Percentiles rank a stretch among this genome's conserved stretches.
These are phyloP conservation scores for Pelecanoides urinatrix DNA, from an alignment of 2,113 vertebrate genomes.

Conservation along the genomic window DNA sequence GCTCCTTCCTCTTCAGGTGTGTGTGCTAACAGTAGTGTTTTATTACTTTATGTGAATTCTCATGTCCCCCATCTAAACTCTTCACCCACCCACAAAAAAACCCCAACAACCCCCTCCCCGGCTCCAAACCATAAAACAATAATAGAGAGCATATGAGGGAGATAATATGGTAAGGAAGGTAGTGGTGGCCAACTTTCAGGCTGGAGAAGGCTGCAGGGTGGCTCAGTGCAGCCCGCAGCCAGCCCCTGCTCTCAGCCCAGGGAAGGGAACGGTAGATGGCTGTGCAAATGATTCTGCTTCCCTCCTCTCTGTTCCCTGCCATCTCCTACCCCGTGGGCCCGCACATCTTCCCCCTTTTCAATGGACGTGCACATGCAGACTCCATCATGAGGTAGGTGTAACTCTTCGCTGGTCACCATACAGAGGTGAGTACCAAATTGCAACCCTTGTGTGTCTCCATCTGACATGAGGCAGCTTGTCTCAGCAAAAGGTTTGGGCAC, in stretches of 20 bases:
- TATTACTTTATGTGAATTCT: neutral
- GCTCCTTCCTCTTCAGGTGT: neutral
- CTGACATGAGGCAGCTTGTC: neutral
- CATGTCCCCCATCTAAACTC: neutral
- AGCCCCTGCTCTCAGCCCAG: neutral
- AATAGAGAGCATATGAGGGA: neutral
- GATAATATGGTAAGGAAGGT: neutral
- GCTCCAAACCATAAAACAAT: neutral
- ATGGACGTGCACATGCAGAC: rapidly evolving
- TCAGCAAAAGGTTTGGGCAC: neutral
- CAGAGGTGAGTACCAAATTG: neutral
- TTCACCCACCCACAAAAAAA: neutral
- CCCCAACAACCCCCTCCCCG: too few relatives aligned
- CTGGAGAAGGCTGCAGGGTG: neutral
- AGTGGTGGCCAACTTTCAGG: neutral
- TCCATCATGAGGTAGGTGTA: neutral
- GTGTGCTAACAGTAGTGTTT: neutral
- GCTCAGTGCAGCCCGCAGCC: neutral
- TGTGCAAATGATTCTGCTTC: neutral
- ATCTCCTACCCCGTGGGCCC: neutral
- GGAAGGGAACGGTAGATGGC: too few relatives aligned
- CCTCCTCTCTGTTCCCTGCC: neutral
- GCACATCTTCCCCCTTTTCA: neutral
- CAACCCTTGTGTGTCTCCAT: neutral
- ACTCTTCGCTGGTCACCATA: neutral